Evolutionary conservation across 2,113 vertebrate species (phyloP).

Genomic region (Sylvia atricapilla): DNA sequence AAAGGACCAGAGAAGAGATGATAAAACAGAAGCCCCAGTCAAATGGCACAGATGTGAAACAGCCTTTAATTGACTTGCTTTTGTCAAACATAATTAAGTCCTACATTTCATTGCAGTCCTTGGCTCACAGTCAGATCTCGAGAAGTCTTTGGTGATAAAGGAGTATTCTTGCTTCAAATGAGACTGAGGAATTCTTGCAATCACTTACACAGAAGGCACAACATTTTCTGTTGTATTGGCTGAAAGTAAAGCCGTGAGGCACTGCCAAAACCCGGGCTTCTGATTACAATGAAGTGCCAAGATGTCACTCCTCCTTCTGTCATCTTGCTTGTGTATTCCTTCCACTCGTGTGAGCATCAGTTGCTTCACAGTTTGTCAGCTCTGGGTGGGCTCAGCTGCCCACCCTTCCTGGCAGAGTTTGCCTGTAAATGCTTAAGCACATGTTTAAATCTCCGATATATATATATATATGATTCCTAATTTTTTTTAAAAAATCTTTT

Average conservation of each 20-base stretch:
- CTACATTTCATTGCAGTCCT: constrained; percentile 22
- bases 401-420: neutral
- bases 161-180: neutral
- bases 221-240: neutral
- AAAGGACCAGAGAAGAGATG: neutral
- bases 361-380: neutral
- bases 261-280: neutral
- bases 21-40: neutral
- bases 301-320: constrained; percentile 35
- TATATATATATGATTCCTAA: neutral
- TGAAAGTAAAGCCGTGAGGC: neutral
- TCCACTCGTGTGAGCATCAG: neutral
- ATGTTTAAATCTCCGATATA: neutral
- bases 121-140: constrained; percentile 12
- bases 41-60: constrained; percentile 24
- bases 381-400: neutral
- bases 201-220: neutral
- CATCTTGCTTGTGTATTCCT: neutral
- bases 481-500: neutral
- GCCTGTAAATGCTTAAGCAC: neutral
- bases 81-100: constrained; percentile 54
- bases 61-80: constrained; percentile 53
- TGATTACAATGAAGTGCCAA: neutral
- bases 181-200: neutral
- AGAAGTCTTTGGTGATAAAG: constrained; percentile 33